These are phyloP conservation scores for Podargus strigoides DNA, from an alignment of 2,797 vertebrate species.

Conservation along the genomic window DNA sequence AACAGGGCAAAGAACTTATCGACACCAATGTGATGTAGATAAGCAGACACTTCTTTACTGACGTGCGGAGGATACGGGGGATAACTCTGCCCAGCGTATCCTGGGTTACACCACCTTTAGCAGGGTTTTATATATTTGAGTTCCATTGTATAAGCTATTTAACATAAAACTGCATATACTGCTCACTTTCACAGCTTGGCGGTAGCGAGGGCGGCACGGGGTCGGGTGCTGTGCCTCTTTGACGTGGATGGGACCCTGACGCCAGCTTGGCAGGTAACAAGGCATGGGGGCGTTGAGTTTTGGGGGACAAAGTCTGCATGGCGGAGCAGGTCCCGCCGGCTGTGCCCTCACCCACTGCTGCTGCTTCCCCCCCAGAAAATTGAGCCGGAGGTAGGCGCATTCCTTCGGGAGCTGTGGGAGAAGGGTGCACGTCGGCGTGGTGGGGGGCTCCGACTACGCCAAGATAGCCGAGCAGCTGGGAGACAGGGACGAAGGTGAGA, in stretches of 20 bases:
- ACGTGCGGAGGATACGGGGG: no score
- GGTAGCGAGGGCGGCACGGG: slow-evolving; percentile 13
- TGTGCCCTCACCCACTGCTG: neutral
- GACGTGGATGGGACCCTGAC: slow-evolving; percentile 96
- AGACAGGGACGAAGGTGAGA: slow-evolving; percentile 89
- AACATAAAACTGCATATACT: no score
- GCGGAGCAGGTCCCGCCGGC: neutral
- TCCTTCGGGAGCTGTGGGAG: slow-evolving; percentile 85
- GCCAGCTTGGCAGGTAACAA: slow-evolving; percentile 85
- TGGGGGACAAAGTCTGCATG: neutral
- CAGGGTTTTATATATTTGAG: no score
- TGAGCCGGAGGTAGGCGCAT: slow-evolving; percentile 85
- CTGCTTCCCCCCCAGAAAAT: slow-evolving; percentile 82
- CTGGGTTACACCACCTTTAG: no score
- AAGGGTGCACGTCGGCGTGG: slow-evolving; percentile 92
- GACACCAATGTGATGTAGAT: no score
- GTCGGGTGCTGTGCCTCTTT: slow-evolving; percentile 86
- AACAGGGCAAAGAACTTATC: no score
- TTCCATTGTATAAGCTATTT: no score
- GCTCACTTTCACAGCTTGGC: no score
- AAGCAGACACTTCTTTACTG: no score
- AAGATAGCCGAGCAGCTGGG: slow-evolving; percentile 99
- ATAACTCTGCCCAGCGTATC: no score
- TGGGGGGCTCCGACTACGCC: slow-evolving; percentile 95
- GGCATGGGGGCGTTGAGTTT: neutral